Base-by-base conservation (phyloP, 2,113 vertebrate genomes). In the Ochotona princeps region DNA sequence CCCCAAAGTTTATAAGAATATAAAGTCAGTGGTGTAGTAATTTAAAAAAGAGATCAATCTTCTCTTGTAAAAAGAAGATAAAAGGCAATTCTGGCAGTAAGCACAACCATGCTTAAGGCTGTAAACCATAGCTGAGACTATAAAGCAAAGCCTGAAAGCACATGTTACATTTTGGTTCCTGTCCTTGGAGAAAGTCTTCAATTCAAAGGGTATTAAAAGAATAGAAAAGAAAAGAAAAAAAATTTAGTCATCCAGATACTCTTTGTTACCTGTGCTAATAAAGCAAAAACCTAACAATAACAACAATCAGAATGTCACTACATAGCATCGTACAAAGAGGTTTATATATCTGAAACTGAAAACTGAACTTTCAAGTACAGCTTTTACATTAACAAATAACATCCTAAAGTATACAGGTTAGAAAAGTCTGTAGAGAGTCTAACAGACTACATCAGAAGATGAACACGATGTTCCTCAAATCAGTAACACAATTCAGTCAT, bases 31-130 rank as follows among this genome's bases (percentile, higher is more conserved):
- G 76, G 75, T 9, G 10, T 93, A 87, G 96, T 92, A 94, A 87
- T 61, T 96, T 95, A 70, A 96, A 97, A 97, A 94, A 93, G 4
- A 93, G 81, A 97, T 96, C 90, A 94, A 95, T 84, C 18, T 32
- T 83, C 87, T 87, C 91, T 96, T 94, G 69, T 87, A 92, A 89
- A 94, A 96, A 79, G 61, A 96, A 96, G 38, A 93, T 86, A 95
- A 97, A 97, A 96, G 28, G 74, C 82, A 80, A 14, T 70, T 97
- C 91, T 96, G 60, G 87, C 90, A 94, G 85, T 26, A 94, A 96
- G 79, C 92, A 94, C 69, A 95, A 44, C 47, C 38, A 76, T 2
- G 26, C 70, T 94, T 85, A 15, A 92, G 79, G 47, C 79, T 90
- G 61, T 90, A 93, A 93, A 86, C 63, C 51, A 80, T 26, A 83